These are phyloP conservation scores for Hirudinaria manillensis DNA, from an alignment of 2,888 invertebrate species.

Conservation along the genomic window DNA sequence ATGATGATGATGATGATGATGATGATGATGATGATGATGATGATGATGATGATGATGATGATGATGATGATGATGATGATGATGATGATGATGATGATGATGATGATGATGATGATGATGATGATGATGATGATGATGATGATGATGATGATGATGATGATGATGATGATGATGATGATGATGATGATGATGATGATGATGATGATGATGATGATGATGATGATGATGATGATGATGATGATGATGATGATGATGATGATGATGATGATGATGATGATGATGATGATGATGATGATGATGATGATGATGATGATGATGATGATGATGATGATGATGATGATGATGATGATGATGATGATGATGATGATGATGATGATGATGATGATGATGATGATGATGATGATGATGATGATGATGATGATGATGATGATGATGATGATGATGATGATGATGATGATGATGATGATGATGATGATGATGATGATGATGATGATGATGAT, in stretches of 20 bases:
- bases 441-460: constrained; percentile 9
- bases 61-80: constrained; percentile 8
- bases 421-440: constrained; percentile 8
- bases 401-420: constrained; percentile 9
- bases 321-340: constrained; percentile 9
- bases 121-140: constrained; percentile 8
- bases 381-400: constrained; percentile 9
- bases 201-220: constrained; percentile 9
- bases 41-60: constrained; percentile 9
- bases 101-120: constrained; percentile 9
- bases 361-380: constrained; percentile 8
- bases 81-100: constrained; percentile 9
- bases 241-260: constrained; percentile 8
- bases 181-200: constrained; percentile 8
- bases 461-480: constrained; percentile 9
- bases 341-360: constrained; percentile 9
- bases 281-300: constrained; percentile 9
- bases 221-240: constrained; percentile 9
- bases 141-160: constrained; percentile 9
- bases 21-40: constrained; percentile 9
- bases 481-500: constrained; percentile 8
- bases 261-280: constrained; percentile 9
- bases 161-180: constrained; percentile 9
- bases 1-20: constrained; percentile 8
- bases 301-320: constrained; percentile 8